Conservation (phyloP, 2,797 vertebrate genomes). For the Ceyx erithaca region DNA sequence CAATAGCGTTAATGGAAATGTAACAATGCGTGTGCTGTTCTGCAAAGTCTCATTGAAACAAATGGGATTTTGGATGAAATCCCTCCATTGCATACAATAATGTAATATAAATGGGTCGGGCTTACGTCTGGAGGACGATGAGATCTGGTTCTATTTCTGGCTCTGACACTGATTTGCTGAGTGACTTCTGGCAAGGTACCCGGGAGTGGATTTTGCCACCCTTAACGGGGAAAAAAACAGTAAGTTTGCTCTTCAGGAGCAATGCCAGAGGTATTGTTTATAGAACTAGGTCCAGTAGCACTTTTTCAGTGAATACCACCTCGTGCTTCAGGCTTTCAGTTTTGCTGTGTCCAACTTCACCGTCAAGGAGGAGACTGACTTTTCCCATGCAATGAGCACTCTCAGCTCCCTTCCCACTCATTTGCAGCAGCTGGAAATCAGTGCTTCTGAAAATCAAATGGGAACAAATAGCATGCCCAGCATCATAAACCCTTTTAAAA, state of each 20-base stretch:
- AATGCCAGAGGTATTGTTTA: not conserved
- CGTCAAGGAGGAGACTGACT: not conserved
- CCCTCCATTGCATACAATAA: slow-evolving; percentile 1
- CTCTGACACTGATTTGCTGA: not conserved
- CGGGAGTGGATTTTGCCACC: not conserved
- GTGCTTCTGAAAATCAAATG: not conserved
- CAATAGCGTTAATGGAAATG: slow-evolving; percentile 34
- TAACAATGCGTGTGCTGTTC: slow-evolving; percentile 29
- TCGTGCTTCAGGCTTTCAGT: not conserved
- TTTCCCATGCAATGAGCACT: not conserved
- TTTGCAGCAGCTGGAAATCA: slow-evolving; percentile 6
- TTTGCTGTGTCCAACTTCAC: not conserved
- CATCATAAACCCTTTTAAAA: not conserved
- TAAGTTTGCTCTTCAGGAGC: not conserved
- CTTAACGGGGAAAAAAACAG: not conserved
- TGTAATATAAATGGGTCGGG: not conserved
- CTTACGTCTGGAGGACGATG: not conserved
- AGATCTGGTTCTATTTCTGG: slow-evolving; percentile 45
- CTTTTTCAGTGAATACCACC: not conserved
- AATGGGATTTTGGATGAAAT: slow-evolving; percentile 23
- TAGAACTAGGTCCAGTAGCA: rapidly evolving
- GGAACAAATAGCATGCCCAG: not conserved
- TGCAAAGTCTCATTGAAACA: slow-evolving; percentile 8
- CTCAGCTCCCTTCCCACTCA: not conserved
- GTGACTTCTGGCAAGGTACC: slow-evolving; percentile 10